phyloP scores from a whole-genome alignment of 1,140 invertebrate species.

The Linepithema humile region DNA sequence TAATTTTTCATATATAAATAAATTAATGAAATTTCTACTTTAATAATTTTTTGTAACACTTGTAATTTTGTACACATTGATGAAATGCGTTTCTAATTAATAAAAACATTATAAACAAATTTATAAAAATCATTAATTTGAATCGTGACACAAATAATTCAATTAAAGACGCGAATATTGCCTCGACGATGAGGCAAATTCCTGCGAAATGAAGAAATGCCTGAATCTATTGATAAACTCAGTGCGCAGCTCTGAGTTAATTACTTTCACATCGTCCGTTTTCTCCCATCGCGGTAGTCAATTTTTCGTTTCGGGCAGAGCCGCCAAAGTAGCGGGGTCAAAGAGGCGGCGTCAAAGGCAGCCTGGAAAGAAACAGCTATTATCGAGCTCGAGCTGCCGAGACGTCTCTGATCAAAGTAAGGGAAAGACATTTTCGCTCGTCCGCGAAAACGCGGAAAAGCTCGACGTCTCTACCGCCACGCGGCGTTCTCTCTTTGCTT shows the following conservation, averaged over 20 bases:
- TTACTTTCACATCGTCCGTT: neutral
- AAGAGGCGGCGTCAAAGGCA: constrained; percentile 21
- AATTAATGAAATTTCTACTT: too few relatives aligned
- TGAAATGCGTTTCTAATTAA: neutral
- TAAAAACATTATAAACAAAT: neutral
- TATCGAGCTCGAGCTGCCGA: neutral
- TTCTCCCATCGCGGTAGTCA: neutral
- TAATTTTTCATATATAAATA: too few relatives aligned
- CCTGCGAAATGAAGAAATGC: neutral
- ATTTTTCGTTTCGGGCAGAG: neutral
- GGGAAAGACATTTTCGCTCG: constrained; percentile 23
- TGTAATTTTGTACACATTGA: neutral
- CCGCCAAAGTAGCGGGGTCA: neutral
- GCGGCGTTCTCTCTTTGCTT: neutral
- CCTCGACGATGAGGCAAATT: neutral
- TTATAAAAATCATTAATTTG: neutral
- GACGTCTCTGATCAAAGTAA: constrained; percentile 17
- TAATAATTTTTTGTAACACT: too few relatives aligned
- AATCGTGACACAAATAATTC: neutral
- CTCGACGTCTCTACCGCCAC: neutral
- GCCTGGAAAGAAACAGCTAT: constrained; percentile 19
- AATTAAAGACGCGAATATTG: neutral
- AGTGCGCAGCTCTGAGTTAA: neutral
- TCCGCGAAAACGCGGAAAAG: constrained; percentile 14
- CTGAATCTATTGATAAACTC: neutral